A percentile compares a stretch with the other conserved stretches of the same genome.
Conservation (phyloP, 2,797 vertebrate species). For the Paguma larvata region DNA sequence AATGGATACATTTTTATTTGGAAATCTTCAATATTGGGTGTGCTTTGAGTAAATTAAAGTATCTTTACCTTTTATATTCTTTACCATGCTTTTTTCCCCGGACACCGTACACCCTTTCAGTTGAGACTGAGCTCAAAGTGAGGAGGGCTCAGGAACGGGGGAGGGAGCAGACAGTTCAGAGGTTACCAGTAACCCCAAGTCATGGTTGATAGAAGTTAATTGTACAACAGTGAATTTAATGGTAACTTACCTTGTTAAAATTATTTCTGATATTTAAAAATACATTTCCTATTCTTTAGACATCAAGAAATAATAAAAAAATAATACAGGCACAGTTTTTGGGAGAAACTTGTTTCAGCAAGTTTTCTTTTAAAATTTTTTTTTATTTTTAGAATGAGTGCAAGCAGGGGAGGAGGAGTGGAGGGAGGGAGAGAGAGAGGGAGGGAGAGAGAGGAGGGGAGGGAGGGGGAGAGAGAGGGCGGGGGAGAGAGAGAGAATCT, state of each 20-base stretch:
- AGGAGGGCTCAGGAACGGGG: not conserved
- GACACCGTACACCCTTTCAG: not conserved
- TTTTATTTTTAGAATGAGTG: not conserved
- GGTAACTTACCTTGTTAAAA: conserved; percentile 3
- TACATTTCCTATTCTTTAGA: not conserved
- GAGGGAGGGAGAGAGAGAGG: not conserved
- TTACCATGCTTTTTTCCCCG: not conserved
- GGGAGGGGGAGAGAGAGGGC: not conserved
- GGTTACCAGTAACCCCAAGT: not conserved
- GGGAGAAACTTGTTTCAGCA: not conserved
- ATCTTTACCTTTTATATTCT: not conserved
- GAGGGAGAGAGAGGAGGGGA: not conserved
- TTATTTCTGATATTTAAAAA: conserved; percentile 32
- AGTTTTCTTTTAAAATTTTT: not conserved
- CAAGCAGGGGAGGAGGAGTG: too few species aligned
- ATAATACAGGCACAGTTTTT: not conserved
- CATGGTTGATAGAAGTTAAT: conserved; percentile 19
- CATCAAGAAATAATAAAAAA: not conserved
- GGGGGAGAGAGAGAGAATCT: not conserved
- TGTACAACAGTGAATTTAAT: conserved; percentile 22
- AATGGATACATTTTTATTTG: not conserved
- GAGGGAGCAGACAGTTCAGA: not conserved
- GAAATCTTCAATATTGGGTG: not conserved
- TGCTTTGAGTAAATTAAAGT: too few species aligned
- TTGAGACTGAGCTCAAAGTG: not conserved